Evolutionary conservation across 2,888 invertebrate species (phyloP).

Genomic region (Tenthredo distinguenda): DNA sequence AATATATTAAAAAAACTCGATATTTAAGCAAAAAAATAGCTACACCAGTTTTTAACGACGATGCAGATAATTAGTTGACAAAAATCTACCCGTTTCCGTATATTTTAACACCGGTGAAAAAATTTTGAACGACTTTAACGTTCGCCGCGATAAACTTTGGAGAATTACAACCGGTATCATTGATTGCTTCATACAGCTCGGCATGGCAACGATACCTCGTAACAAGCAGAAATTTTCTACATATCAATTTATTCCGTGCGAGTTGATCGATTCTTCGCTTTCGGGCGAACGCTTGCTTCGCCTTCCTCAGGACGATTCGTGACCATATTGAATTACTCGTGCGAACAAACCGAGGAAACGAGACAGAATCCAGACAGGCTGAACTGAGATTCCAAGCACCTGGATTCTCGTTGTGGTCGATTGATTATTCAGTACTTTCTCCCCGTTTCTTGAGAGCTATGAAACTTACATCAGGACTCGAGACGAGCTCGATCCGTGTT

Average conservation of each 20-base stretch:
- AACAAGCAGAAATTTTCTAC: background rate
- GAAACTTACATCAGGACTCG: background rate
- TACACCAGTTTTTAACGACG: background rate
- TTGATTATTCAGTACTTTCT: conserved; percentile 7
- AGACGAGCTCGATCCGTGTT: background rate
- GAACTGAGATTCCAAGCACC: background rate
- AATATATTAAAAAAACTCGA: background rate
- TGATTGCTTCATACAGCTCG: background rate
- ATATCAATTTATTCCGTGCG: background rate
- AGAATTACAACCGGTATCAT: background rate
- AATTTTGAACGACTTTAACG: no score
- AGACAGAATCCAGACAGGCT: background rate
- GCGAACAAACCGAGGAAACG: background rate
- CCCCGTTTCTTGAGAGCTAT: background rate
- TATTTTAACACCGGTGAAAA: no score
- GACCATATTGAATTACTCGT: conserved; percentile 9
- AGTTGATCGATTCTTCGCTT: background rate
- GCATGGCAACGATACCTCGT: conserved; percentile 4
- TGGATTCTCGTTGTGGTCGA: background rate
- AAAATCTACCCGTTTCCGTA: background rate
- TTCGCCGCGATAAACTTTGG: background rate
- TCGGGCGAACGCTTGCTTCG: background rate
- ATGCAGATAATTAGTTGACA: background rate
- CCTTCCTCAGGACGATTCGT: background rate
- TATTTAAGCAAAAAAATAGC: background rate